Base-by-base conservation (phyloP, 1,140 invertebrate genomes). In the Cotesia vestalis region DNA sequence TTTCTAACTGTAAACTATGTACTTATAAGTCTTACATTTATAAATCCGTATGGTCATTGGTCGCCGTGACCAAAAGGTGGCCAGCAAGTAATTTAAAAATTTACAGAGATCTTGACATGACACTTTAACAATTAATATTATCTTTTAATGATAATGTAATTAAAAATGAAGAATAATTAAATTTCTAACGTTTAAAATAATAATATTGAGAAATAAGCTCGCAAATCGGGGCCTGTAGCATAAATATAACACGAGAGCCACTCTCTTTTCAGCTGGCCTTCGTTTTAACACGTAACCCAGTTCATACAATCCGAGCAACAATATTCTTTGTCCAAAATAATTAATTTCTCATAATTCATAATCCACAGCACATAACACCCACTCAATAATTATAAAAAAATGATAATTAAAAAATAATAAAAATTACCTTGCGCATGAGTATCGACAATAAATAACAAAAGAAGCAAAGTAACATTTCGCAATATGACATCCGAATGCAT, bases 191-290 rank as follows among this genome's bases (percentile, higher is more conserved):
- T 27, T 27, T 27, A 27, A 27, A 27, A 27, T 27, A 55, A 51
- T 36, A 35, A 38, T 53, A 27, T 66, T 78, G 73, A 72, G 66
- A 66, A 75, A 76, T 72, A 40, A 55, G 35, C 51, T 71, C 59
- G 70, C 70, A 66, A 71, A 66, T 71, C 38, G 53, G 8, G 17
- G 38, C 59, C 27, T 61, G 52, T 66, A 69, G 40, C 6, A 27
- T 27, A 46, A 46, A 46, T 46, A 46, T 46, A 46, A 46, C 40
- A 11, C 40, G 46, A 55, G 70, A 66, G 68, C 75, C 78, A 78
- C 78, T 80, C 78, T 80, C 79, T 79, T 80, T 80, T 80, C 77
- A 63, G 77, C 78, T 69, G 79, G 78, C 79, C 78, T 79, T 79
- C 79, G 70, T 59, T 46, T 74, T 74, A 46, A 51, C 70, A 51